Evolutionary conservation across 2,113 vertebrate species (phyloP).

Genomic region (Macheiramphus alcinus): DNA sequence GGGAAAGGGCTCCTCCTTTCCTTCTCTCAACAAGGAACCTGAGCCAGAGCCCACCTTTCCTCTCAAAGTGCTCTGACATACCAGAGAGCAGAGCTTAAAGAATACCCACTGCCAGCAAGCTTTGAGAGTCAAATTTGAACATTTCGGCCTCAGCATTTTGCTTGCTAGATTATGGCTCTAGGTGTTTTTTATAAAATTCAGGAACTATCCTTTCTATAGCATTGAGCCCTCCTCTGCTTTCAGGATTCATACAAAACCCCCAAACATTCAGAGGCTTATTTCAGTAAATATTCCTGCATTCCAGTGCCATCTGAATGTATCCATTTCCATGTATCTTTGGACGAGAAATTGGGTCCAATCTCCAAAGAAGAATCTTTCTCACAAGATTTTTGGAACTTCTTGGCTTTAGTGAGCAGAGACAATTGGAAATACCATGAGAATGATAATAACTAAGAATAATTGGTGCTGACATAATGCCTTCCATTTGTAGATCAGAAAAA

Average conservation of each 20-base stretch:
- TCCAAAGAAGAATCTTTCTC: slow-evolving; percentile 13
- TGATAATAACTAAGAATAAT: slow-evolving; percentile 27
- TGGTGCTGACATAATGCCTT: slow-evolving; percentile 39
- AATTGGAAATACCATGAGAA: slow-evolving; percentile 35
- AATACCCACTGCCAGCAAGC: neutral
- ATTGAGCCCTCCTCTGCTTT: neutral
- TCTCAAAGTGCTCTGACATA: neutral
- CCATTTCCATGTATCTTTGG: neutral
- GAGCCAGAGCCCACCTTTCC: neutral
- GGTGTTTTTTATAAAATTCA: neutral
- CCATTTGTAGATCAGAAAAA: slow-evolving; percentile 32
- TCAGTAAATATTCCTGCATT: neutral
- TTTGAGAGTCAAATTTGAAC: neutral
- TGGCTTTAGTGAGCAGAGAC: neutral
- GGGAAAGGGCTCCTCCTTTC: neutral
- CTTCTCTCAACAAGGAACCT: neutral
- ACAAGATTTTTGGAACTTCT: slow-evolving; percentile 8
- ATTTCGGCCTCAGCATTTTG: neutral
- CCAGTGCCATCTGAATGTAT: neutral
- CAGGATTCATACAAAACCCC: neutral
- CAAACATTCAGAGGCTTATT: neutral
- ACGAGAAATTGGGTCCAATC: neutral
- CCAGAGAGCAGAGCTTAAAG: neutral
- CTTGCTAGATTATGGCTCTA: neutral
- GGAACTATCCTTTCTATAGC: neutral